These are phyloP conservation scores for Harpagoxenus sublaevis DNA, from an alignment of 2,888 invertebrate species.

Conservation along the genomic window DNA sequence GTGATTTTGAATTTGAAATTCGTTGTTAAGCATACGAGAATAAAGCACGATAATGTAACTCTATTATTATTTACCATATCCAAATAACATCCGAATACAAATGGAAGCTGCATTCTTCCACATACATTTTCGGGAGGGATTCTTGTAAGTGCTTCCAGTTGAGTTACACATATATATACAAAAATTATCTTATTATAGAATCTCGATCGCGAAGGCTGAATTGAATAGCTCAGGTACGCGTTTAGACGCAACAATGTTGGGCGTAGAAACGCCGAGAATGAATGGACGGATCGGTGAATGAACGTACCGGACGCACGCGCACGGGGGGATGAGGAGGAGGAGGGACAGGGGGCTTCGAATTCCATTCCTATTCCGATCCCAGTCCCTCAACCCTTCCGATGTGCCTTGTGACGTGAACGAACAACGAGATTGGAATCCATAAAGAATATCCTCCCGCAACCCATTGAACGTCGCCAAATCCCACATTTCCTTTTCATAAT, in stretches of 20 bases:
- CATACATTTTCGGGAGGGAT: neutral
- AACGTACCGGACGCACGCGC: conserved; percentile 72
- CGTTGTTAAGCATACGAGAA: neutral
- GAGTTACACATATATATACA: neutral
- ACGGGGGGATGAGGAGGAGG: neutral
- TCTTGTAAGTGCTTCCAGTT: neutral
- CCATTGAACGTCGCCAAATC: conserved; percentile 29
- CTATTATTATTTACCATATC: too few relatives aligned
- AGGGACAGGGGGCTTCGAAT: conserved; percentile 52
- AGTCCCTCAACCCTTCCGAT: conserved; percentile 51
- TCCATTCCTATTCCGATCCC: conserved; percentile 73
- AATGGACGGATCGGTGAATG: conserved; percentile 75
- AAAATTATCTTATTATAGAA: neutral
- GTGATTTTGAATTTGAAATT: neutral
- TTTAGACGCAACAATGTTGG: conserved; percentile 34
- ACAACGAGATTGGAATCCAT: conserved; percentile 53
- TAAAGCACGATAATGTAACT: neutral
- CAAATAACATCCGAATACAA: neutral
- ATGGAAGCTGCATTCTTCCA: neutral
- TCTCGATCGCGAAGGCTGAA: conserved; percentile 15
- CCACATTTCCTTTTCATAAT: conserved; percentile 5
- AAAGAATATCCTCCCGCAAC: conserved; percentile 59
- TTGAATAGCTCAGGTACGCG: conserved; percentile 8
- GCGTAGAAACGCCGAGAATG: conserved; percentile 27
- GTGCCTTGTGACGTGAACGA: conserved; percentile 23